Conservation (phyloP, 2,888 invertebrate genomes). For the Anthophora plumipes region DNA sequence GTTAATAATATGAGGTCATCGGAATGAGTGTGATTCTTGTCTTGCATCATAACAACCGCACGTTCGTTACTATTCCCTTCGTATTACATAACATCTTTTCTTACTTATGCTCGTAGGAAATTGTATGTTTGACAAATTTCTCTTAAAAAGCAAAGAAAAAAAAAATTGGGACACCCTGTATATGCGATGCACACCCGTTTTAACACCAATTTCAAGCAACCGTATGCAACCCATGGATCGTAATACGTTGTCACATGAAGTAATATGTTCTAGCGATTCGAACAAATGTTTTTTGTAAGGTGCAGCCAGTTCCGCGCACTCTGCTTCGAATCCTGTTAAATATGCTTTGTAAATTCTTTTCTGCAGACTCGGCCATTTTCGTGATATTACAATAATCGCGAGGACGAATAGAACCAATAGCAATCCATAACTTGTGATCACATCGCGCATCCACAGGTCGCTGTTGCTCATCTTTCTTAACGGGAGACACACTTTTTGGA, state of each 20-base stretch:
- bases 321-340: slow-evolving; percentile 78
- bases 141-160: no score
- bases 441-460: slow-evolving; percentile 79
- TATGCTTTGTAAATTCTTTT: slow-evolving; percentile 73
- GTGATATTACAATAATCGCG: slow-evolving; percentile 62
- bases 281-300: slow-evolving; percentile 76
- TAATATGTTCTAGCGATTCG: slow-evolving; percentile 63
- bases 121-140: no score
- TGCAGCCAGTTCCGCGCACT: slow-evolving; percentile 75
- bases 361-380: slow-evolving; percentile 73
- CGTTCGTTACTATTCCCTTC: no score
- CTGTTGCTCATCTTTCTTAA: slow-evolving; percentile 70
- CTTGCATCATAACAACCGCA: no score
- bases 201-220: slow-evolving; percentile 80
- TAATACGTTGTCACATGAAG: slow-evolving; percentile 75
- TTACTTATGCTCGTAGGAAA: no score
- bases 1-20: no score
- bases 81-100: no score
- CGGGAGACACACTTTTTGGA: neutral
- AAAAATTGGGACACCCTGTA: no score
- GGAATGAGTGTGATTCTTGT: no score
- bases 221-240: slow-evolving; percentile 75
- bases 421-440: slow-evolving; percentile 74
- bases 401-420: slow-evolving; percentile 53
- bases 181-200: slow-evolving; percentile 75